Evolutionary conservation across 2,113 vertebrate species (phyloP), one percentile per base, ranked within the genome.

Genomic region (Fulmarus glacialis): DNA sequence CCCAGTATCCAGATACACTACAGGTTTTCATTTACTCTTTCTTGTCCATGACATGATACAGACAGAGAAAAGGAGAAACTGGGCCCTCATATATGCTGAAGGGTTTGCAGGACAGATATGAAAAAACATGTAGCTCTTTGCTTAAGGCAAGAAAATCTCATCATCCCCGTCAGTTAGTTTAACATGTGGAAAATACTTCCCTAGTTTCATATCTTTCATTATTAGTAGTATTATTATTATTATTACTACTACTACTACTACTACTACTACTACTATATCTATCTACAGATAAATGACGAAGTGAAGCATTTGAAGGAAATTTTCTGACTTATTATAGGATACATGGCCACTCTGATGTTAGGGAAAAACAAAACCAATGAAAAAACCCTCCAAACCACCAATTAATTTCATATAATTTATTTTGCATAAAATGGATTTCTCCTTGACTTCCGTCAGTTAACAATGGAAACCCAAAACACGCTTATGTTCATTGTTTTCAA

Each of bases 341-440:
- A 24, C 11, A 24, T 2, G 0, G 1, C 2, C 6, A 48, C 12
- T 64, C 4, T 81, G 11, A 66, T 17, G 2, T 47, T 29, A 73
- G 22, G 36, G 27, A 52, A 71, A 88, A 66, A 2, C 20, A 48
- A 80, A 85, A 52, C 43, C 43, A 43, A 43, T 17, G 4, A 18
- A 45, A 45, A 45, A 45, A 45, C 8, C 8, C 6, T 4, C 7
- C 10, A 30, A 59, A 23, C 8, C 6, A 48, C 2, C 8, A 50
- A 45, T 7, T 72, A 22, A 10, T 56, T 26, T 27, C 0, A 32
- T n/a, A 17, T n/a, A 29, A 26, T 72, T 71, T 71, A 11, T 59
- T 89, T 55, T 68, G 11, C 19, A 52, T 72, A 23, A 91, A 52
- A 58, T 13, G 2, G 4, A 68, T 70, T 92, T 91, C 32, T 73